Percentiles rank a stretch among this genome's conserved stretches.
Conservation (phyloP, 2,888 invertebrate species). For the Agapostemon virescens region DNA sequence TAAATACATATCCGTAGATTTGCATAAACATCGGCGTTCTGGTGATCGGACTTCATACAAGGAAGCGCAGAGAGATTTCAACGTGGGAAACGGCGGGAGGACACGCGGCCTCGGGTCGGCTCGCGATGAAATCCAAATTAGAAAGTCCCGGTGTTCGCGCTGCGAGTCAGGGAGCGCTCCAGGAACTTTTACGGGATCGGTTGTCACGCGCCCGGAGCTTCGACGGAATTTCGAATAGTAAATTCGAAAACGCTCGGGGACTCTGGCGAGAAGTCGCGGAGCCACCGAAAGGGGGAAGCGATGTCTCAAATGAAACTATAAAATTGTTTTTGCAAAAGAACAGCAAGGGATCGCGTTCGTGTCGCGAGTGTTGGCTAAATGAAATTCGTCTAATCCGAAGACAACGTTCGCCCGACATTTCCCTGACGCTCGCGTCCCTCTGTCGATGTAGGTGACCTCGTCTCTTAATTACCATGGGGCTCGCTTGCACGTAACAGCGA, state of each 20-base stretch:
- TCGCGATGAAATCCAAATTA: conserved; percentile 36
- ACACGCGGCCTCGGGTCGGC: neutral
- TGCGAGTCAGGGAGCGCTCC: neutral
- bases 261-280: neutral
- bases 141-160: conserved; percentile 33
- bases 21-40: conserved; percentile 18
- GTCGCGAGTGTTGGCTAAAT: neutral
- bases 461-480: conserved; percentile 76
- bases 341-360: neutral
- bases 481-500: conserved; percentile 61
- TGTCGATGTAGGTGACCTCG: conserved; percentile 77
- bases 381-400: neutral
- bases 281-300: conserved; percentile 50
- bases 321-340: too few species aligned
- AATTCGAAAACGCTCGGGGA: neutral
- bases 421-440: conserved; percentile 54
- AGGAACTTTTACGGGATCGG: conserved; percentile 2
- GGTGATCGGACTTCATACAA: neutral
- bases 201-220: neutral
- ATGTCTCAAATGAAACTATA: too few species aligned
- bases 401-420: conserved; percentile 62
- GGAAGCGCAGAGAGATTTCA: neutral
- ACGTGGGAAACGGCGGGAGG: neutral
- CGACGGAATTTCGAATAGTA: neutral
- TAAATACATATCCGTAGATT: conserved; percentile 10